Percentiles rank a stretch among this genome's conserved stretches.
Evolutionary conservation across 2,113 vertebrate genomes (phyloP).

Genomic region (Typhlomys cinereus): DNA sequence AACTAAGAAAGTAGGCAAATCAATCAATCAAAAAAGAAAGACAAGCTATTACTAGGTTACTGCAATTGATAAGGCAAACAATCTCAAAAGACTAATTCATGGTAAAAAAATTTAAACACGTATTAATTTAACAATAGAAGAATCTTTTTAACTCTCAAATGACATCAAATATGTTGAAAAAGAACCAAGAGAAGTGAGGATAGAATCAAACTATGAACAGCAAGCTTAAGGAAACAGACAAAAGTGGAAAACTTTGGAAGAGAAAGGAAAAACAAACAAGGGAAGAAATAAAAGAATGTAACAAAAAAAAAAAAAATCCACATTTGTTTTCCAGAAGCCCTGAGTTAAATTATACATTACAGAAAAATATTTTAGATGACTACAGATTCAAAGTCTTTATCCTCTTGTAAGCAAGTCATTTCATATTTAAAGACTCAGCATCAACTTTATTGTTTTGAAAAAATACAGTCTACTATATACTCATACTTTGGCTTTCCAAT

Average conservation of each 20-base stretch:
- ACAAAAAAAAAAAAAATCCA: no score
- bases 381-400: slow-evolving; percentile 27
- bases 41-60: slow-evolving; percentile 34
- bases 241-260: not conserved
- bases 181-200: not conserved
- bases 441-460: slow-evolving; percentile 19
- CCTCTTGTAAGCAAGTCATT: slow-evolving; percentile 1
- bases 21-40: slow-evolving; percentile 54
- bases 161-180: slow-evolving; percentile 27
- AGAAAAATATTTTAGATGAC: slow-evolving; percentile 12
- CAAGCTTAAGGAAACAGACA: not conserved
- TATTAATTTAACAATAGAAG: slow-evolving; percentile 25
- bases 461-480: not conserved
- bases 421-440: not conserved
- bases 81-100: slow-evolving; percentile 32
- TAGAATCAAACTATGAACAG: slow-evolving; percentile 1
- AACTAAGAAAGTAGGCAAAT: slow-evolving; percentile 63
- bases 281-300: no score
- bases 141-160: slow-evolving; percentile 36
- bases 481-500: no score
- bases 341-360: not conserved
- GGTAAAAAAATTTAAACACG: not conserved
- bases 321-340: not conserved
- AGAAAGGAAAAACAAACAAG: not conserved
- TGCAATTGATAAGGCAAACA: slow-evolving; percentile 45